These are phyloP conservation scores for Cossypha niveicapilla DNA, from an alignment of 2,797 vertebrate species.

Conservation along the genomic window DNA sequence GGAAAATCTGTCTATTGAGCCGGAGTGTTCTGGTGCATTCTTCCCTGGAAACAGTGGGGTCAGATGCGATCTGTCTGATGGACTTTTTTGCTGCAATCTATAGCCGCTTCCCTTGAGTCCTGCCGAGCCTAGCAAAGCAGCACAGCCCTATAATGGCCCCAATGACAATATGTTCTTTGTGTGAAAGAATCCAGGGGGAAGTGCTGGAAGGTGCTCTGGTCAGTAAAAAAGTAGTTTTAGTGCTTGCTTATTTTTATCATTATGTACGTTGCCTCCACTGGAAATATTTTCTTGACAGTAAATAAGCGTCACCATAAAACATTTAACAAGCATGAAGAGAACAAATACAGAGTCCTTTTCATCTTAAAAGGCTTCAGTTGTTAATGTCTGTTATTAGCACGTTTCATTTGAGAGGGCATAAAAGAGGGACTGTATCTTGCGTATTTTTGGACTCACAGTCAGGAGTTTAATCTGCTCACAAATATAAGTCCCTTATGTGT, in stretches of 20 bases:
- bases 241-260: slow-evolving; percentile 81
- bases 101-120: slow-evolving; percentile 90
- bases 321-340: slow-evolving; percentile 82
- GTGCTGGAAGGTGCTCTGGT: slow-evolving; percentile 80
- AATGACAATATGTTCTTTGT: slow-evolving; percentile 97
- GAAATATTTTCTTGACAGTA: slow-evolving; percentile 91
- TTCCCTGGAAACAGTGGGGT: slow-evolving; percentile 83
- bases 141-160: slow-evolving; percentile 88
- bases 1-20: slow-evolving; percentile 98
- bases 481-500: slow-evolving; percentile 9
- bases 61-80: slow-evolving; percentile 91
- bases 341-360: slow-evolving; percentile 74
- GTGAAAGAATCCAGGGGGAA: slow-evolving; percentile 89
- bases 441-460: slow-evolving; percentile 17
- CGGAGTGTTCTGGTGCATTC: slow-evolving; percentile 79
- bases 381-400: slow-evolving; percentile 69
- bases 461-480: slow-evolving; percentile 20
- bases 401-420: slow-evolving; percentile 50
- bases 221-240: slow-evolving; percentile 84
- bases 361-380: slow-evolving; percentile 66
- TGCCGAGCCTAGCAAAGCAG: slow-evolving; percentile 81
- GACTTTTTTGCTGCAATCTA: slow-evolving; percentile 90
- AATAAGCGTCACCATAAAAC: slow-evolving; percentile 81
- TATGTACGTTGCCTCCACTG: slow-evolving; percentile 82
- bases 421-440: slow-evolving; percentile 5